Base-by-base conservation (phyloP, 1,140 invertebrate genomes). In the Listronotus oregonensis region DNA sequence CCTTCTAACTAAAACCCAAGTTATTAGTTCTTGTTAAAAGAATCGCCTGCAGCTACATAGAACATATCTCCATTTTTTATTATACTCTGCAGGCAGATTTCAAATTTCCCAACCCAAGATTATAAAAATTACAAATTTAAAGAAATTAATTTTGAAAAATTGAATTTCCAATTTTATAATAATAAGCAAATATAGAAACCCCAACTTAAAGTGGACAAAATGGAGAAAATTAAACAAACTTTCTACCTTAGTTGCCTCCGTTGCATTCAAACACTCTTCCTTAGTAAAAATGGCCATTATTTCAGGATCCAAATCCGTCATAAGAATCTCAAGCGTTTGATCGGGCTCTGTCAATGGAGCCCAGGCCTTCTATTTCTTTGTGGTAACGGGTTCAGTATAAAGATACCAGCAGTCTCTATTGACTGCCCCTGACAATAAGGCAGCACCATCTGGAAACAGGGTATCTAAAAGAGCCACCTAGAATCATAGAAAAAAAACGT, bases 251-350 rank as follows among this genome's bases (percentile, higher is more conserved):
- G 96, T 98, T 12, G 95, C 96, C 71, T 97, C 91, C n/a, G 85
- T 81, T 3, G 92, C 95, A 50, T 87, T 88, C 5, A 85, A 81
- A 69, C 89, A 94, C 5, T 86, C 80, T 11, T 89, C 87, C 66
- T 90, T 86, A 0, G 92, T 94, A 80, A 98, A 99, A 69, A 95
- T 90, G 40, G 87, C 82, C 94, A 99, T 97, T 11, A 96, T 86
- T 11, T 91, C 85, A 0, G 88, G 88, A 80, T 98, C 94, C 42
- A 96, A 81, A 74, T 95, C 88, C 10, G 91, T 93, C 94, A 97
- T 97, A 12, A 96, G 84, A 69, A 96, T 92, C 80, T 97, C 94
- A 65, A 96, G 83, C 15, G 96, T 98, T 80, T 98, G 95, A 82
- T 98, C 96, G 0, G 93, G 89, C 71, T 93, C 89, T 8, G 79